Percentiles rank a stretch among this genome's conserved stretches.
Evolutionary conservation across 1,140 invertebrate species (phyloP).

Genomic region (Formica selysi): DNA sequence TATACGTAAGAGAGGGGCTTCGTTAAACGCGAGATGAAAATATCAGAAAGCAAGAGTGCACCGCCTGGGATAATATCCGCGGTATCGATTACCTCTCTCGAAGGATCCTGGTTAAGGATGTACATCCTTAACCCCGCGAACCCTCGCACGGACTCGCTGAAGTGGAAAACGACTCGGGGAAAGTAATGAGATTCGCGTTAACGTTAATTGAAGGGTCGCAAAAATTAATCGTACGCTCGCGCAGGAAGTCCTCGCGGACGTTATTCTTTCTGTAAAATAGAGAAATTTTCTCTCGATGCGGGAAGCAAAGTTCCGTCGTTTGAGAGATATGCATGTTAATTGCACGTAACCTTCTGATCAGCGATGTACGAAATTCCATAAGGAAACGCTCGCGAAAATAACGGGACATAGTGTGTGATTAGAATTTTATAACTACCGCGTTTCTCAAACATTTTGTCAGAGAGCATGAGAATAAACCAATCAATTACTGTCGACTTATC

Average conservation of each 20-base stretch:
- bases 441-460: slow-evolving; percentile 28
- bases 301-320: slow-evolving; percentile 1
- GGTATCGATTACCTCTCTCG: slow-evolving; percentile 35
- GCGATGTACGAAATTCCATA: not conserved
- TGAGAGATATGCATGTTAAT: slow-evolving; percentile 16
- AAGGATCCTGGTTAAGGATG: not conserved
- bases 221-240: slow-evolving; percentile 23
- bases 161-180: slow-evolving; percentile 36
- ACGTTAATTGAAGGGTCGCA: slow-evolving; percentile 37
- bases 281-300: not conserved
- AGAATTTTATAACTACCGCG: slow-evolving; percentile 42
- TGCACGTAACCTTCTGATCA: slow-evolving; percentile 1
- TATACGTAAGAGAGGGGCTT: slow-evolving; percentile 50
- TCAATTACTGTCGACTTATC: not conserved
- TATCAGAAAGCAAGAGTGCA: slow-evolving; percentile 41
- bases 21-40: slow-evolving; percentile 41
- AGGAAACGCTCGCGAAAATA: slow-evolving; percentile 44
- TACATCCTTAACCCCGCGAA: slow-evolving; percentile 62
- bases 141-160: not conserved
- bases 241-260: not conserved
- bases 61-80: slow-evolving; percentile 51
- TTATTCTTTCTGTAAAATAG: slow-evolving; percentile 3
- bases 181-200: slow-evolving; percentile 44
- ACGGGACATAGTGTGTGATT: slow-evolving; percentile 50
- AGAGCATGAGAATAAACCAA: not conserved